Conservation (phyloP, 2,113 vertebrate genomes). For the Pyrgilauda ruficollis region DNA sequence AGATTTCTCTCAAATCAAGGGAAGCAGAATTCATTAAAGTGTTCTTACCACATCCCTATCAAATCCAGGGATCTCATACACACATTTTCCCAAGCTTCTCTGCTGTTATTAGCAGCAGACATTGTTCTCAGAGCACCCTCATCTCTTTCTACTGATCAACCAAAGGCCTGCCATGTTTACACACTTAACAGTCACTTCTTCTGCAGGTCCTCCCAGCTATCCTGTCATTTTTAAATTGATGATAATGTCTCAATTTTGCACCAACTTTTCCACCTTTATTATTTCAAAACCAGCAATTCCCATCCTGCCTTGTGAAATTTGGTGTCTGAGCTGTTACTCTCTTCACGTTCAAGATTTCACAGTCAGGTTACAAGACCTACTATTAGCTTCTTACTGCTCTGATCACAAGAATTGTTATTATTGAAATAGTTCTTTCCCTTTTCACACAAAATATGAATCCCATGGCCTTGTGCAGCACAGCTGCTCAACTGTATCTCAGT, state of each 20-base stretch:
- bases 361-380: background rate
- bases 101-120: background rate
- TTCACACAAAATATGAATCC: background rate
- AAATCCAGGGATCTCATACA: background rate
- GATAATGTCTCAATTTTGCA: background rate
- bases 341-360: background rate
- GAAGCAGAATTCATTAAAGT: background rate
- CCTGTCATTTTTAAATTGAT: background rate
- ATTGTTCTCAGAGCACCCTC: background rate
- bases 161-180: background rate
- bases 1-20: background rate
- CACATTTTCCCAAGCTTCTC: background rate
- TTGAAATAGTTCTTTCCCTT: background rate
- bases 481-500: background rate
- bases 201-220: background rate
- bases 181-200: background rate
- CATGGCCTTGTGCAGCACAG: background rate
- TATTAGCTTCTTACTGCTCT: background rate
- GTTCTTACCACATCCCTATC: background rate
- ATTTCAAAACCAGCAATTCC: background rate
- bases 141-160: background rate
- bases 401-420: background rate
- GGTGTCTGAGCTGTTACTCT: background rate
- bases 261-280: background rate
- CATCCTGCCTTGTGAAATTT: background rate